phyloP scores from a whole-genome alignment of 2,888 invertebrate genomes.

The Cephus pulcher region DNA sequence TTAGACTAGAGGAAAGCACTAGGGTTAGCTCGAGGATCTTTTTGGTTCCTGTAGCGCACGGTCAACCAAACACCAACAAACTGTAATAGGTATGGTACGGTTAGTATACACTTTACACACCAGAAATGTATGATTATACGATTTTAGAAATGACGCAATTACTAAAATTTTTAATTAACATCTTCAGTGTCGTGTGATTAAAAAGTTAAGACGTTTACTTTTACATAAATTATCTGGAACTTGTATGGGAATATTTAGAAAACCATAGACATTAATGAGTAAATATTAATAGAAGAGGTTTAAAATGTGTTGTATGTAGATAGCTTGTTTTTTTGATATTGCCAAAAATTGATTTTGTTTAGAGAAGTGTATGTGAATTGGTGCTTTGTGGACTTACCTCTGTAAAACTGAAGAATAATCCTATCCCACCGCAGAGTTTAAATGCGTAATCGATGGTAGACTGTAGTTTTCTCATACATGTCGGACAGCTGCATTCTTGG shows the following conservation, averaged over 20 bases:
- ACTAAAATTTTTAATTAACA: neutral
- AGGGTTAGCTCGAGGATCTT: conserved; percentile 96
- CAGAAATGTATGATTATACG: neutral
- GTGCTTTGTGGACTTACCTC: conserved; percentile 76
- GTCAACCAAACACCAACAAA: conserved; percentile 98
- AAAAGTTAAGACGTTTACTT: neutral
- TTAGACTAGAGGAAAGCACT: conserved; percentile 94
- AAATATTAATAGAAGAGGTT: neutral
- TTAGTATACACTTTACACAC: conserved; percentile 7
- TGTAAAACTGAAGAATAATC: conserved; percentile 96
- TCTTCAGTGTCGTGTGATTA: neutral
- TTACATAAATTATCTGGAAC: neutral
- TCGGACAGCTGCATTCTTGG: conserved; percentile 73
- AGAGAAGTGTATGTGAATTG: neutral
- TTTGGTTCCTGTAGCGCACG: conserved; percentile 97
- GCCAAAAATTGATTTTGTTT: neutral
- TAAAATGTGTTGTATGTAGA: neutral
- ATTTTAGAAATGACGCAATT: neutral
- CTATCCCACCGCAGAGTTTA: conserved; percentile 91
- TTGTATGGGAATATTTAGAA: neutral
- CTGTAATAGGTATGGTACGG: conserved; percentile 71
- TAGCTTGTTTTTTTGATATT: neutral
- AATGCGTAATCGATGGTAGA: conserved; percentile 87
- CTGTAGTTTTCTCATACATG: conserved; percentile 81
- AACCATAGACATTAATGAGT: neutral